Evolutionary conservation across 1,140 invertebrate genomes (phyloP), one percentile per base, ranked within the genome.

Genomic region (Bombus superbus): DNA sequence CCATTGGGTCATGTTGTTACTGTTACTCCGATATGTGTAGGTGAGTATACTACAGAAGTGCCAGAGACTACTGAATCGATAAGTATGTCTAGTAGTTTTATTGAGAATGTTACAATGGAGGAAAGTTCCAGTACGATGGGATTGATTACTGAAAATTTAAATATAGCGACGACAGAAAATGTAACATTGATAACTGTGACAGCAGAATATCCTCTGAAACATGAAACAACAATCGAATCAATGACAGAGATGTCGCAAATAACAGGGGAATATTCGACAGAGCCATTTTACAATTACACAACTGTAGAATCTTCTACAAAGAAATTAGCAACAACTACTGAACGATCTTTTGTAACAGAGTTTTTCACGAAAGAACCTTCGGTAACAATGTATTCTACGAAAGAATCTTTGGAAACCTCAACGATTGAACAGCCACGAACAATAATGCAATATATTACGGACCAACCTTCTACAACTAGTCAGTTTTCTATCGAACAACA

Each of bases 141-240:
- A 3, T 35, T 80, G 57, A 22, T n/a, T 40, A 62, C 53, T 1
- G 76, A 85, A 3, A 28, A 32, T 69, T 59, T 44, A 1, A 47
- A 59, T 72, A 22, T 47, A 28, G 13, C 10, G 25, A 64, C 76
- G 13, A 71, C 77, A 3, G 76, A 85, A 44, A 15, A 22, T 8
- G 76, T 72, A n/a, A 71, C 64, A 22, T 35, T 85, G 25, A 22
- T 84, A 18, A 79, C 66, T n/a, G 83, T 84, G 22, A 80, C 76
- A 1, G 76, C 76, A 9, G 68, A 72, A 32, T 85, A 85, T 53
- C 76, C 83, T 38, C 32, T 28, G 22, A n/a, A 78, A 22, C 13
- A 47, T 2, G 42, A 53, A 22, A 87, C 71, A 13, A 85, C 86
- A 35, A 57, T 69, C 9, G 77, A 47, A 8, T 25, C 11, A 3